A percentile compares a stretch with the other conserved stretches of the same genome.
These are phyloP conservation scores for Melanotaenia duboulayi DNA, from an alignment of 2,113 vertebrate species.

Conservation along the genomic window DNA sequence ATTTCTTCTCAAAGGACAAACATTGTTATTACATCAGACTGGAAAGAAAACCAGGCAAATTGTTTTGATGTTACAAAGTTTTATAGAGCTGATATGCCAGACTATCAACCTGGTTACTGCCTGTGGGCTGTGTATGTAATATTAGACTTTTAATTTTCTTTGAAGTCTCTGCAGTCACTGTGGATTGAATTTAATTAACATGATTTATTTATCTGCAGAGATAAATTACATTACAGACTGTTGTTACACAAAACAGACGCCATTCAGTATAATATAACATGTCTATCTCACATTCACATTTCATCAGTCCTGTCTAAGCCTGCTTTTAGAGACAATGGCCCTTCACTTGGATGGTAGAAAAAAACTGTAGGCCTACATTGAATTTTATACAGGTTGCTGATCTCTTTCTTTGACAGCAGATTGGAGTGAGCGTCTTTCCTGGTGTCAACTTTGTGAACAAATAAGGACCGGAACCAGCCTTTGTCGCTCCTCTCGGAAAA, in stretches of 20 bases:
- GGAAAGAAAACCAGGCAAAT: conserved; percentile 33
- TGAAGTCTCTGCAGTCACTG: conserved; percentile 22
- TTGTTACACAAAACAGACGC: not conserved
- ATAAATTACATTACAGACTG: conserved; percentile 11
- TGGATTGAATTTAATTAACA: conserved; percentile 27
- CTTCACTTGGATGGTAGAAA: not conserved
- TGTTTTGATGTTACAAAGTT: conserved; percentile 27
- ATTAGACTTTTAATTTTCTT: conserved; percentile 16
- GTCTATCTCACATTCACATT: not conserved
- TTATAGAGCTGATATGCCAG: conserved; percentile 4
- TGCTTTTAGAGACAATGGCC: not conserved
- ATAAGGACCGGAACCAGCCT: conserved; percentile 94
- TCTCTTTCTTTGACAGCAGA: conserved; percentile 95
- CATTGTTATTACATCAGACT: conserved; percentile 24
- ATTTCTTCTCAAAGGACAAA: conserved; percentile 28
- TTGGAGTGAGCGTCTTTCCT: conserved; percentile 97
- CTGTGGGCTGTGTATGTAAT: not conserved
- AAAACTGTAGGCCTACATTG: conserved; percentile 84
- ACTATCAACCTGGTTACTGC: not conserved
- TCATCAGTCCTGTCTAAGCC: not conserved
- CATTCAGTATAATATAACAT: conserved; percentile 14
- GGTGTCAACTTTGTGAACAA: conserved; percentile 92
- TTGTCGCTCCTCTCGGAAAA: conserved; percentile 85
- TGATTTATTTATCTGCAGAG: conserved; percentile 35
- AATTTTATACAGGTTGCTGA: conserved; percentile 95